phyloP scores from a whole-genome alignment of 2,888 invertebrate genomes.

The Mesorhabditis belari region DNA sequence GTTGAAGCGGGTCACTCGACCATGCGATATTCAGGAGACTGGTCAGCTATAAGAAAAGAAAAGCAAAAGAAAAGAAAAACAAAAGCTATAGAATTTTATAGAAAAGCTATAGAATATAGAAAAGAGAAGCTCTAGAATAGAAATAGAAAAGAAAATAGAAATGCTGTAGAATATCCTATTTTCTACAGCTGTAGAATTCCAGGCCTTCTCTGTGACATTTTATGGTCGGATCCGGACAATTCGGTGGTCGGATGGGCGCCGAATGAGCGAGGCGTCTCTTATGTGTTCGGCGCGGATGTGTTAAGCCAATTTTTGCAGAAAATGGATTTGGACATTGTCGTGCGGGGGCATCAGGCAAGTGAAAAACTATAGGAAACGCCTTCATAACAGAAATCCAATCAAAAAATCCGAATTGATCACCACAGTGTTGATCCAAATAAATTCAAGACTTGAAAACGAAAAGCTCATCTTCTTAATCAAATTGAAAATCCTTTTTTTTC shows the following conservation, averaged over 20 bases:
- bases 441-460: neutral
- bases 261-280: slow-evolving; percentile 48
- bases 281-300: slow-evolving; percentile 49
- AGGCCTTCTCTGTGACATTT: slow-evolving; percentile 46
- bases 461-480: neutral
- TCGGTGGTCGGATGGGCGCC: slow-evolving; percentile 47
- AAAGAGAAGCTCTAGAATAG: too few relatives aligned
- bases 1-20: slow-evolving; percentile 42
- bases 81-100: too few relatives aligned
- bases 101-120: too few relatives aligned
- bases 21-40: slow-evolving; percentile 49
- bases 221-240: slow-evolving; percentile 50
- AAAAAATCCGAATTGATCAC: slow-evolving; percentile 1
- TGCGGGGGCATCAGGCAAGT: slow-evolving; percentile 44
- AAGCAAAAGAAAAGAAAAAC: too few relatives aligned
- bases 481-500: slow-evolving; percentile 1
- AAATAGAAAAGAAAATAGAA: neutral
- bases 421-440: neutral
- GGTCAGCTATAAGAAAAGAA: too few relatives aligned
- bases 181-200: slow-evolving; percentile 2
- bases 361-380: neutral
- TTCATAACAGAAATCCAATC: neutral
- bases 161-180: neutral
- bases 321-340: slow-evolving; percentile 51
- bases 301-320: slow-evolving; percentile 43